Conservation (phyloP, 2,888 invertebrate species). For the Himalopsyche tibetana region DNA sequence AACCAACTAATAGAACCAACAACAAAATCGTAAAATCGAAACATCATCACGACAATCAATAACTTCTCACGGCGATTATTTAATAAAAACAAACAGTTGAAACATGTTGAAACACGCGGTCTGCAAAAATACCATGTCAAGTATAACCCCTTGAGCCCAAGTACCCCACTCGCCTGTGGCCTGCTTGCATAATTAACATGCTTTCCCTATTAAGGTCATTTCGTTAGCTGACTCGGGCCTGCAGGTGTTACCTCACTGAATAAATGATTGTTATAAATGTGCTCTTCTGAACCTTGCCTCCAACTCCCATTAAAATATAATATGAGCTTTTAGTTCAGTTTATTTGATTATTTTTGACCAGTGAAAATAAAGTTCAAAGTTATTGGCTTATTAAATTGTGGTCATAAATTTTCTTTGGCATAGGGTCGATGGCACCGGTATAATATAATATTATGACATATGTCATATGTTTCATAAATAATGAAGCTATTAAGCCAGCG, state of each 20-base stretch:
- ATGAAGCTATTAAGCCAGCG: no score
- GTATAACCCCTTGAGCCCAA: background rate
- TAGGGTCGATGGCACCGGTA: no score
- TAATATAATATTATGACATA: no score
- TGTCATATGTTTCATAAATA: no score
- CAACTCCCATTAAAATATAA: background rate
- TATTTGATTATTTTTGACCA: background rate
- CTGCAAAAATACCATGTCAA: background rate
- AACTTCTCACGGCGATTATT: background rate
- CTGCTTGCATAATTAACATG: slow-evolving; percentile 27
- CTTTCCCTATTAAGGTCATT: slow-evolving; percentile 31
- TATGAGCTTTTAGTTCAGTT: background rate
- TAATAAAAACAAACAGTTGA: background rate
- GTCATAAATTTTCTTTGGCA: no score
- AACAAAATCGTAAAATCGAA: no score
- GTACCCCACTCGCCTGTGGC: slow-evolving; percentile 8
- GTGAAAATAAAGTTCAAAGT: background rate
- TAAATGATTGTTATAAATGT: slow-evolving; percentile 19
- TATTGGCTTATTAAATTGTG: background rate
- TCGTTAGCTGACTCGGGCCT: slow-evolving; percentile 13
- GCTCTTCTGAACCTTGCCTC: background rate
- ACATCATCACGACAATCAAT: background rate
- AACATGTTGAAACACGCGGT: background rate
- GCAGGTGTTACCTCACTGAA: slow-evolving; percentile 17
- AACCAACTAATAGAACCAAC: background rate